phyloP scores from a whole-genome alignment of 2,113 vertebrate species.

The Python bivittatus region DNA sequence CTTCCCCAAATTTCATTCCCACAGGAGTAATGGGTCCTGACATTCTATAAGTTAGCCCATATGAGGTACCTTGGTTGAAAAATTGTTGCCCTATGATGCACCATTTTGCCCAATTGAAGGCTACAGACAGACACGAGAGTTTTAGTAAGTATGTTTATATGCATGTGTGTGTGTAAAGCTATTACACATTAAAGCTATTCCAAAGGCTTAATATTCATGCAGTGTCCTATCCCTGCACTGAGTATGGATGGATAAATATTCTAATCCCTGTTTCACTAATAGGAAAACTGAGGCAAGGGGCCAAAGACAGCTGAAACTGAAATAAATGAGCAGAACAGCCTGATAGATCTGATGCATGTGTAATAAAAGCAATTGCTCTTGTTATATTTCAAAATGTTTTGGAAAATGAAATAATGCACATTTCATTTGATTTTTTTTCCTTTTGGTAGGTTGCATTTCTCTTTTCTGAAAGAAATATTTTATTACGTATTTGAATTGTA shows the following conservation, averaged over 20 bases:
- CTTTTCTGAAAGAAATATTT: not conserved
- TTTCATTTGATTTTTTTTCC: not conserved
- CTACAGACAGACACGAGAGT: no score
- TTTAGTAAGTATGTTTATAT: no score
- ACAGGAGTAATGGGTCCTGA: no score
- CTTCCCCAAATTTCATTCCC: no score
- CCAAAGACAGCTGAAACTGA: not conserved
- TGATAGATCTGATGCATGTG: not conserved
- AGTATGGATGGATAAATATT: not conserved
- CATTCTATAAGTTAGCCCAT: no score
- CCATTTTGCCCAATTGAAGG: no score
- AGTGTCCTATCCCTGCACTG: not conserved
- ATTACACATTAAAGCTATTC: not conserved
- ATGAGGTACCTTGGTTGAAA: no score
- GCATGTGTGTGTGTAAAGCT: no score
- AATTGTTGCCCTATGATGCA: no score
- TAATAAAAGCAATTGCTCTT: not conserved
- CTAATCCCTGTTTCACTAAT: not conserved
- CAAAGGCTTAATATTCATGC: not conserved
- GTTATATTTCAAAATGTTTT: not conserved
- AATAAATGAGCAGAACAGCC: not conserved
- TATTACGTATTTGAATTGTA: not conserved
- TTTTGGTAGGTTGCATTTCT: not conserved
- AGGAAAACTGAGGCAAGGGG: not conserved
- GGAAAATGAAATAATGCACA: not conserved